These are phyloP conservation scores for Blastobasis adustella DNA, from an alignment of 2,888 invertebrate species.

Conservation along the genomic window DNA sequence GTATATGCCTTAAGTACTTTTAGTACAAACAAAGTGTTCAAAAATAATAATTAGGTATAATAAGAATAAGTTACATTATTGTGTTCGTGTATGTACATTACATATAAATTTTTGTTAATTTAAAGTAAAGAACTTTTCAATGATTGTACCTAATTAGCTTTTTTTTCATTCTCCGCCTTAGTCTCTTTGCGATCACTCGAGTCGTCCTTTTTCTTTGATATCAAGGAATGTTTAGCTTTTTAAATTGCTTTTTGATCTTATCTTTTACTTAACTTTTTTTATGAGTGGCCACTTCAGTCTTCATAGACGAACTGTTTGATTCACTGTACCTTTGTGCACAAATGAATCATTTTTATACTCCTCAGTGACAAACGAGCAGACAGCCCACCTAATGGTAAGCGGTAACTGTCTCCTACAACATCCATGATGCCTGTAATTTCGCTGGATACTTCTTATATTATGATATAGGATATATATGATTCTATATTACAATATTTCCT, in stretches of 20 bases:
- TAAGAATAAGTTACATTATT: too few relatives aligned
- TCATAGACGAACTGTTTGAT: conserved; percentile 60
- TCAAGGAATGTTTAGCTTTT: conserved; percentile 61
- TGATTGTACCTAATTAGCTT: conserved; percentile 32
- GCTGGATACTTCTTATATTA: too few relatives aligned
- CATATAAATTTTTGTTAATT: too few relatives aligned
- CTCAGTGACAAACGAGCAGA: too few relatives aligned
- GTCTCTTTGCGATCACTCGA: conserved; percentile 40
- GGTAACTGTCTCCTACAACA: too few relatives aligned
- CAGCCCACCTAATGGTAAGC: too few relatives aligned
- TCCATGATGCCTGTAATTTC: too few relatives aligned
- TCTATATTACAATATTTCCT: too few relatives aligned
- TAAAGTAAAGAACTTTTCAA: neutral
- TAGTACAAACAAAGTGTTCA: conserved; percentile 18
- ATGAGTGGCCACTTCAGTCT: conserved; percentile 52
- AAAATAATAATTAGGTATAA: neutral
- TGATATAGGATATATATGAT: too few relatives aligned
- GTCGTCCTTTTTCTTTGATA: conserved; percentile 61
- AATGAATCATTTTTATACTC: neutral
- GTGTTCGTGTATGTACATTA: too few relatives aligned
- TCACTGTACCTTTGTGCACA: conserved; percentile 63
- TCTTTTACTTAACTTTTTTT: conserved; percentile 68
- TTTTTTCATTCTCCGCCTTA: conserved; percentile 50
- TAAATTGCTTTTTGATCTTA: conserved; percentile 65
- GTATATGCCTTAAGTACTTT: conserved; percentile 45